phyloP scores from a whole-genome alignment of 2,113 vertebrate species.

The Manacus vitellinus region DNA sequence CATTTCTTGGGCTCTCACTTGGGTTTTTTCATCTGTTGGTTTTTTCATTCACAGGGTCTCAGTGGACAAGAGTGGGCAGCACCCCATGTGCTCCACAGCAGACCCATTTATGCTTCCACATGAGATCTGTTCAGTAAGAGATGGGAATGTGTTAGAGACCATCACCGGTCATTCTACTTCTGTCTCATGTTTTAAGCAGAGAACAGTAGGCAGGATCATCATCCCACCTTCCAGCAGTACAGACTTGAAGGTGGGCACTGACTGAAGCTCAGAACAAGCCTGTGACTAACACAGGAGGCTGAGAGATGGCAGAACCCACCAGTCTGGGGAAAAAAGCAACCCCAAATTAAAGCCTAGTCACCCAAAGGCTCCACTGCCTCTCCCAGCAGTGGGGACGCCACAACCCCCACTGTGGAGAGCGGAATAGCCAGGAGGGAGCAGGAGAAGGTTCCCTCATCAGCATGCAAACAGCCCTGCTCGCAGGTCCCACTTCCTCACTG shows the following conservation, averaged over 20 bases:
- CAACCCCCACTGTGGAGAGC: accelerated
- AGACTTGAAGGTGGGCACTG: background rate
- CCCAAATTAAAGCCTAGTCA: background rate
- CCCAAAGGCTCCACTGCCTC: background rate
- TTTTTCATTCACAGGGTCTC: background rate
- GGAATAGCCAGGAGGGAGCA: background rate
- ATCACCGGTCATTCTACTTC: background rate
- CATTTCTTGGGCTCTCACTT: background rate
- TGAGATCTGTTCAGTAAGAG: background rate
- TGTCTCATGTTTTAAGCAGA: background rate
- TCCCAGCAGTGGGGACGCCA: background rate
- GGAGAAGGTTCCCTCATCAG: background rate
- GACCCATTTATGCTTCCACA: background rate
- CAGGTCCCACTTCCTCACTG: background rate
- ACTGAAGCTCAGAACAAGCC: background rate
- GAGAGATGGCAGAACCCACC: background rate
- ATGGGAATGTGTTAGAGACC: background rate
- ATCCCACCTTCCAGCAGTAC: background rate
- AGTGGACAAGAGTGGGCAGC: background rate
- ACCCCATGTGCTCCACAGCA: accelerated
- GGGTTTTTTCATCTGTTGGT: background rate
- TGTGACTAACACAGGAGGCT: accelerated
- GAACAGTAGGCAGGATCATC: background rate
- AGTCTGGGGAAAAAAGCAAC: background rate
- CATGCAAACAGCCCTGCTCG: background rate